Evolutionary conservation across 2,113 vertebrate genomes (phyloP).

Genomic region (Stomatorhinus ivindoensis): DNA sequence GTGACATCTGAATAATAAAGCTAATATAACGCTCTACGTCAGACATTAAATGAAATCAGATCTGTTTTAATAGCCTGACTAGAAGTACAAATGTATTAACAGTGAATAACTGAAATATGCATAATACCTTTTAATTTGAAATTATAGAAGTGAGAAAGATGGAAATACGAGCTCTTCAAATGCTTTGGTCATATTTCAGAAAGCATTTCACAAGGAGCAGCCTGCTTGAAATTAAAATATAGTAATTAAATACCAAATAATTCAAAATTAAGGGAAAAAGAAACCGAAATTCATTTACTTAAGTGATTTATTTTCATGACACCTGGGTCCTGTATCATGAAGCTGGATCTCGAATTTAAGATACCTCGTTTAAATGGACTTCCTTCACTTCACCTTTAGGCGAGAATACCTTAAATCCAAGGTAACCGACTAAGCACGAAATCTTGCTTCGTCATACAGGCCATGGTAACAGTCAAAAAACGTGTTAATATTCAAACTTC

Average conservation of each 20-base stretch:
- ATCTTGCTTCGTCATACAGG: background rate
- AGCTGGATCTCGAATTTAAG: background rate
- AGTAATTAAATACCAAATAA: background rate
- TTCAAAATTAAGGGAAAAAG: background rate
- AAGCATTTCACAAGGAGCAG: background rate
- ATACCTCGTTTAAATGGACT: background rate
- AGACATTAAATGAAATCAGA: background rate
- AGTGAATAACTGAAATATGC: background rate
- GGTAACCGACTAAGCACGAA: background rate
- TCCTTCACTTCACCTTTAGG: background rate
- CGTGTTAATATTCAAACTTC: background rate
- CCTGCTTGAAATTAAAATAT: background rate
- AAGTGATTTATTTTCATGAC: background rate
- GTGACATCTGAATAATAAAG: background rate
- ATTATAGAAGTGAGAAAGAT: background rate
- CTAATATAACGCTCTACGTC: background rate
- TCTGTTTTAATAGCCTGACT: background rate
- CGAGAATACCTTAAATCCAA: background rate
- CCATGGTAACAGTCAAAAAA: background rate
- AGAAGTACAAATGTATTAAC: background rate
- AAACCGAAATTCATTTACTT: background rate
- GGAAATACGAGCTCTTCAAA: background rate
- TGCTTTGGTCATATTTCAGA: background rate
- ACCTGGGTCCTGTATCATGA: background rate
- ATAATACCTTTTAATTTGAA: background rate